phyloP scores from a whole-genome alignment of 2,113 vertebrate genomes.

The Campylorhamphus procurvoides region DNA sequence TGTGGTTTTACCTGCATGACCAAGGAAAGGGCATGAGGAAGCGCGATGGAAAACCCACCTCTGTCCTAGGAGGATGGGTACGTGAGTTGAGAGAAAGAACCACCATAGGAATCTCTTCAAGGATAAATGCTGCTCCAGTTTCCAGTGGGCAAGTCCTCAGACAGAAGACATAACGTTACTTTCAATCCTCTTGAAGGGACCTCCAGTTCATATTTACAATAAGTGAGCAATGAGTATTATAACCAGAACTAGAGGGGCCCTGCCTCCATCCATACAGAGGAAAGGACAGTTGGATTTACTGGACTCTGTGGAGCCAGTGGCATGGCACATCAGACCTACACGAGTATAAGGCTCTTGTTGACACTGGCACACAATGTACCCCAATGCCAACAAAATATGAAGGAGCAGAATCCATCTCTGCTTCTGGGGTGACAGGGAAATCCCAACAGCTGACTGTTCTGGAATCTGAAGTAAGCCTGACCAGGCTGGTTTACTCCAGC shows the following conservation, averaged over 20 bases:
- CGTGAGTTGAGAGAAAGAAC: background rate
- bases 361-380: background rate
- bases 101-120: background rate
- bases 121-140: background rate
- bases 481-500: background rate
- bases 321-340: background rate
- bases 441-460: background rate
- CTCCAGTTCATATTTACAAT: background rate
- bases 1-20: background rate
- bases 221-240: background rate
- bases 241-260: background rate
- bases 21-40: background rate
- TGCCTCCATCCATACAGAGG: background rate
- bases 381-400: background rate
- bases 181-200: background rate
- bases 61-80: background rate
- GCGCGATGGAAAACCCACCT: background rate
- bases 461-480: background rate
- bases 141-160: background rate
- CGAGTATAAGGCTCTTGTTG: background rate
- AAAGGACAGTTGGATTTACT: background rate
- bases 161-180: background rate
- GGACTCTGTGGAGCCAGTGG: background rate
- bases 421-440: background rate
- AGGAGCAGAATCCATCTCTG: background rate